Evolutionary conservation across 2,888 invertebrate species (phyloP), one percentile per base, ranked within the genome.

Genomic region (Andrena bucephala): DNA sequence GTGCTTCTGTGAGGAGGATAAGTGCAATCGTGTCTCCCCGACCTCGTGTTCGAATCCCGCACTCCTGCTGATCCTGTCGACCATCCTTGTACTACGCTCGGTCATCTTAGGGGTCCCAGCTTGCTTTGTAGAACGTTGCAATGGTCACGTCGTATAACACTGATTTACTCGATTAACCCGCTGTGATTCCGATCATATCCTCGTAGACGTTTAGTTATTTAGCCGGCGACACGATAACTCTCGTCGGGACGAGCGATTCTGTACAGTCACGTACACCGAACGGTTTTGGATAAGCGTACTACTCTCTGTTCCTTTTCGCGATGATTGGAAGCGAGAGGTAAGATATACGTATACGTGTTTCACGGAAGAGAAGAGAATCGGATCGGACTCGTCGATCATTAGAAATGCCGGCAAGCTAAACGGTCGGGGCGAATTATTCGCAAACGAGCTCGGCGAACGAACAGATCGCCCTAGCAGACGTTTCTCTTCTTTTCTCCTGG

Each of bases 1-100:
- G 98, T 98, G 98, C 96, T 98, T 98, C 96, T 98, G 98, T 96
- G 98, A 98, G 96, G 98, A 98, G 96, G 98, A 98, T 95, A 97
- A 97, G 97, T 98, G 98, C 96, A 98, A 98, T 95, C 94, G 94
- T 91, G 95, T 92, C 84, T 90, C 93, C 83, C 90, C 89, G 85
- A 92, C 91, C 92, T 89, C 92, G 83, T 87, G 89, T 85, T 90
- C 90, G 87, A 92, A 90, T 91, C 91, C 92, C 86, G 86, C 87
- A 88, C 91, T 94, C 89, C 90, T 93, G 84, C 85, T 92, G 71
- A 77, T 94, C 90, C 91, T 93, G 70, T 89, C 91, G 85, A 88
- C 87, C 81, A 84, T 93, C 90, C 90, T 93, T 77, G 79, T 93
- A 89, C 87, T 94, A 65, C 88, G 85, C 86, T 89, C 89, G 84